Conservation (phyloP, 1,140 invertebrate species). For the Bombus consobrinus region DNA sequence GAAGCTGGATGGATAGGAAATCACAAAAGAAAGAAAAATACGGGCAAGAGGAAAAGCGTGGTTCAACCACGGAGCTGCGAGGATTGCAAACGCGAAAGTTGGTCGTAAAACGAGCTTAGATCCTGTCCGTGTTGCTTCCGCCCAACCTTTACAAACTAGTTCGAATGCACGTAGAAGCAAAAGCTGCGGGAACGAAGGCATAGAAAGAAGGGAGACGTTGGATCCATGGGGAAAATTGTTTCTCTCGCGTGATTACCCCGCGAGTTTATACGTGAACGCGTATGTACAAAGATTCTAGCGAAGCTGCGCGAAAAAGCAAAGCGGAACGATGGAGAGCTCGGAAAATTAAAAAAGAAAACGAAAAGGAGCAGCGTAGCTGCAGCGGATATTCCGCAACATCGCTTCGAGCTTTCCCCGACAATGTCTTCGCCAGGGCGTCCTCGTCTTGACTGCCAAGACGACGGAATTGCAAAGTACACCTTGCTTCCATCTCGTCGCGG, state of each 20-base stretch:
- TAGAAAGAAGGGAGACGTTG: conserved; percentile 31
- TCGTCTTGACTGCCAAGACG: not conserved
- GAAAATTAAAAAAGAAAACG: conserved; percentile 15
- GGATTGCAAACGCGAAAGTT: conserved; percentile 35
- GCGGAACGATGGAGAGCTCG: not conserved
- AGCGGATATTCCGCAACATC: not conserved
- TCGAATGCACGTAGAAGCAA: not conserved
- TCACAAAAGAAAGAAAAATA: conserved; percentile 12
- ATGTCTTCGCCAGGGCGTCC: not conserved
- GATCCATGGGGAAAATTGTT: conserved; percentile 47
- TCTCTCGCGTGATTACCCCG: conserved; percentile 48
- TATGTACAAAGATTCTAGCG: not conserved
- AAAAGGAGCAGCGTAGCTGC: too few species aligned
- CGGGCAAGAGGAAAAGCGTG: not conserved
- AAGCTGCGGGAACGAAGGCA: not conserved
- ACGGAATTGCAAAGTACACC: conserved; percentile 64
- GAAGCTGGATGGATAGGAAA: not conserved
- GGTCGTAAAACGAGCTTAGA: conserved; percentile 48
- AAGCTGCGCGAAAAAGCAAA: not conserved
- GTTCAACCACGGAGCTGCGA: conserved; percentile 8
- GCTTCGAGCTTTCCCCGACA: not conserved
- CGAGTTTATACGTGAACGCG: conserved; percentile 25
- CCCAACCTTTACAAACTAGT: conserved; percentile 5
- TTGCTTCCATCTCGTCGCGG: not conserved
- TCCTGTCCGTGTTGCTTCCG: not conserved